These are phyloP conservation scores for Tenthredo distinguenda DNA, from an alignment of 2,888 invertebrate genomes.

Conservation along the genomic window DNA sequence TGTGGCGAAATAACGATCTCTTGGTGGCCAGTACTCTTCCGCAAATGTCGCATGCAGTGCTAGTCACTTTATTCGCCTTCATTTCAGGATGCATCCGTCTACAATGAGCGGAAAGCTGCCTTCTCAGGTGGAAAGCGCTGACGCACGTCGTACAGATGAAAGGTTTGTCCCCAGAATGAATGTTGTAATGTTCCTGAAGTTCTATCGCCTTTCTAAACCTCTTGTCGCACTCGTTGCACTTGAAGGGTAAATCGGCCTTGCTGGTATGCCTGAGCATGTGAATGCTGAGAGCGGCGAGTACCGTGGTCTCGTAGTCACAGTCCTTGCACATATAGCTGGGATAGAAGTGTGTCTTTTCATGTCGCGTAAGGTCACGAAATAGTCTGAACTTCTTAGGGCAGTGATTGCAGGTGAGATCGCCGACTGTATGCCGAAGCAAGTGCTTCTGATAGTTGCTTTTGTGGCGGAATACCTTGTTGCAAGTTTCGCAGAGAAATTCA, in stretches of 20 bases:
- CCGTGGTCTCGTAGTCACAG: conserved; percentile 76
- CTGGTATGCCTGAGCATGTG: conserved; percentile 74
- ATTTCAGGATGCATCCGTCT: conserved; percentile 73
- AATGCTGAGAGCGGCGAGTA: conserved; percentile 71
- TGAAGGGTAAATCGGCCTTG: conserved; percentile 72
- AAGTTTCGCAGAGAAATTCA: conserved; percentile 71
- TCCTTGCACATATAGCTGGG: conserved; percentile 75
- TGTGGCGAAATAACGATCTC: conserved; percentile 73
- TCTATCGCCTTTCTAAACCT: conserved; percentile 73
- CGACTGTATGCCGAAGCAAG: conserved; percentile 69
- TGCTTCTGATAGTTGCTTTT: conserved; percentile 75
- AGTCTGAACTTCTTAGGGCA: conserved; percentile 74
- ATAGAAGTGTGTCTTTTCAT: conserved; percentile 75
- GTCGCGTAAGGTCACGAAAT: conserved; percentile 73
- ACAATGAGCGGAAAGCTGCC: conserved; percentile 74
- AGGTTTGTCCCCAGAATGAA: conserved; percentile 75
- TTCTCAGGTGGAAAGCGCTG: conserved; percentile 69
- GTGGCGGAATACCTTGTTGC: conserved; percentile 73
- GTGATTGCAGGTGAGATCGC: conserved; percentile 74
- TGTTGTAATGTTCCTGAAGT: conserved; percentile 75
- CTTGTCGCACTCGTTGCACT: conserved; percentile 75
- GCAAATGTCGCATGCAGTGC: conserved; percentile 75
- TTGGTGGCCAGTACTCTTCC: conserved; percentile 74
- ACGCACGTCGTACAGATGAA: conserved; percentile 72
- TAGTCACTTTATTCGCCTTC: conserved; percentile 74